A percentile compares a stretch with the other conserved stretches of the same genome.
Evolutionary conservation across 2,888 invertebrate species (phyloP).

Genomic region (Rhyacophila evoluta): DNA sequence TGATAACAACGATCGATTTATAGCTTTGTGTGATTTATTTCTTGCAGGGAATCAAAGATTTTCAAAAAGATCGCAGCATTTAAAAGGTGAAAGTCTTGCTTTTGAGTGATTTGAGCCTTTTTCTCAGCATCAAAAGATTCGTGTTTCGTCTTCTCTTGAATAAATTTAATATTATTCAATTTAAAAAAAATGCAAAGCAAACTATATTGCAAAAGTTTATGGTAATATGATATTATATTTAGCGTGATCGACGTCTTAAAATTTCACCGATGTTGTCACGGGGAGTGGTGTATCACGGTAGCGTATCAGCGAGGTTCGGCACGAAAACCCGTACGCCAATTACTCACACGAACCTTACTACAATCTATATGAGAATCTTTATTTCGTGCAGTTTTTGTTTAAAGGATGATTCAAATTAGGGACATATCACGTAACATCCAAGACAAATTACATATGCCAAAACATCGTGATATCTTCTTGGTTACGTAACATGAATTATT

Average conservation of each 20-base stretch:
- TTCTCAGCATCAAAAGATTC: too few relatives aligned
- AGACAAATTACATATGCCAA: background rate
- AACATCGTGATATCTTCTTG: background rate
- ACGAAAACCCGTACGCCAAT: background rate
- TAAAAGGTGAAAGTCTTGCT: too few relatives aligned
- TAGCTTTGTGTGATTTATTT: too few relatives aligned
- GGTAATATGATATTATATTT: background rate
- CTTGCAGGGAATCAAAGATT: too few relatives aligned
- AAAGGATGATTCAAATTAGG: background rate
- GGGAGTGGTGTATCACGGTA: conserved; percentile 14
- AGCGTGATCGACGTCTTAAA: background rate
- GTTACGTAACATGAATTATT: background rate
- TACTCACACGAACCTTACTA: background rate
- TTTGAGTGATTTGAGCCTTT: too few relatives aligned
- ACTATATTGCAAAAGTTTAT: background rate
- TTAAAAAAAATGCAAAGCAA: too few relatives aligned
- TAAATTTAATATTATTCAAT: too few relatives aligned
- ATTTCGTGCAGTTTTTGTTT: conserved; percentile 18
- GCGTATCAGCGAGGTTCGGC: background rate
- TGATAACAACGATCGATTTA: too few relatives aligned
- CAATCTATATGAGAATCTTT: conserved; percentile 19
- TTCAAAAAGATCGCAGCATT: too few relatives aligned
- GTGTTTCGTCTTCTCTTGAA: too few relatives aligned
- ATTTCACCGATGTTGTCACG: background rate
- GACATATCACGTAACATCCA: background rate